Evolutionary conservation across 2,797 vertebrate genomes (phyloP).

Genomic region (Xenopus petersii): DNA sequence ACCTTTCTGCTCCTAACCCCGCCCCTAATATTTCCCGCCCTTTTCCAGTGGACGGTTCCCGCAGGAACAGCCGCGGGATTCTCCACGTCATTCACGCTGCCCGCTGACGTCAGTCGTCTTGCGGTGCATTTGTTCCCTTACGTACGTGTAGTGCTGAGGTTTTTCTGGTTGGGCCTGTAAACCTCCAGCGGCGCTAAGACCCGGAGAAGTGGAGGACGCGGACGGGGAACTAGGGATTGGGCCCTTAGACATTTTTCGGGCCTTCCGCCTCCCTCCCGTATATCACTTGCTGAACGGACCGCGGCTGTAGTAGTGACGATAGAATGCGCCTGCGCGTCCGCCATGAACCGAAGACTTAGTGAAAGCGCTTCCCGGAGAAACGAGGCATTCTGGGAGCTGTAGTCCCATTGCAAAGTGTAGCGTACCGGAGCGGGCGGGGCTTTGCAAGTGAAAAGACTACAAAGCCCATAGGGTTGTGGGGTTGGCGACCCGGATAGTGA

Average conservation of each 20-base stretch:
- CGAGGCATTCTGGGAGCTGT: constrained; percentile 64
- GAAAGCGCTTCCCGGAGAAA: constrained; percentile 40
- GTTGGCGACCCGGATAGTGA: constrained; percentile 38
- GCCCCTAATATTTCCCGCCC: constrained; percentile 46
- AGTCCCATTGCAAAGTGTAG: constrained; percentile 50
- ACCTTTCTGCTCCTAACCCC: neutral
- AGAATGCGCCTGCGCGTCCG: constrained; percentile 66
- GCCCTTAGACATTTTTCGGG: constrained; percentile 83
- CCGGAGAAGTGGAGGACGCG: constrained; percentile 82
- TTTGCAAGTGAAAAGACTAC: constrained; percentile 56
- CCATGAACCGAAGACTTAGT: constrained; percentile 69
- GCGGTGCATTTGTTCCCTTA: constrained; percentile 56
- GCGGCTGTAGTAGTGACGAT: constrained; percentile 73
- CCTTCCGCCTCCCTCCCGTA: constrained; percentile 69
- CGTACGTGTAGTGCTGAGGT: constrained; percentile 98
- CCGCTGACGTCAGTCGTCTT: constrained; percentile 65
- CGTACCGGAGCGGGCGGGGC: constrained; percentile 47
- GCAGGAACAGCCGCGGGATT: constrained; percentile 64
- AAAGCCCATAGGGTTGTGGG: constrained; percentile 49
- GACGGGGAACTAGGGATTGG: constrained; percentile 79
- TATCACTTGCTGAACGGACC: constrained; percentile 84
- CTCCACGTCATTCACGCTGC: constrained; percentile 69
- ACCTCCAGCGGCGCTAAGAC: constrained; percentile 86
- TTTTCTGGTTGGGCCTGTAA: constrained; percentile 95
- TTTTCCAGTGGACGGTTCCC: constrained; percentile 42